Evolutionary conservation across 2,888 invertebrate species (phyloP), one percentile per base, ranked within the genome.

Genomic region (Altica lythri): DNA sequence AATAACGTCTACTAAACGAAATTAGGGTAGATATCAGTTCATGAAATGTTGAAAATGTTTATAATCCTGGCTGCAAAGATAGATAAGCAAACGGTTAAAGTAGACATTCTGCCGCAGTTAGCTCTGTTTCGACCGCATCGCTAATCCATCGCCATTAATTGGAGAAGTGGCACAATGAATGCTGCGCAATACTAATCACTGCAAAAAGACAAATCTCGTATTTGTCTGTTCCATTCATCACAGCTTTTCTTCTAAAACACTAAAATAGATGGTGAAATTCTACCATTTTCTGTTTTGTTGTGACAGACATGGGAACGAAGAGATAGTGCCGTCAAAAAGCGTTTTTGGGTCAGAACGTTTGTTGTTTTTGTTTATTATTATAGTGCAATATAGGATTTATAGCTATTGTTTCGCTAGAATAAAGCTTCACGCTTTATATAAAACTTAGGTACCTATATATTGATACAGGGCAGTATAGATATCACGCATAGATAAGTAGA

Each of bases 131-230:
- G 57, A 61, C 64, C 64, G 64, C 66, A 63, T 60, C 60, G 60
- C 57, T 62, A 64, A 66, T 64, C 64, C 63, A 63, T 58, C 53
- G 66, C 59, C 63, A 63, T 64, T 66, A 63, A 66, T 63, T 62
- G 59, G 58, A 46, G 57, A 55, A 34, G 40, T 22, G 34, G 53
- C 54, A 59, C 60, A 60, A 62, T 62, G n/a, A n/a, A n/a, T n/a
- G n/a, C n/a, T n/a, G 64, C 64, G 60, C 63, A 60, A 60, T 61
- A 60, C 62, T 63, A 66, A 64, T 65, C 61, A 56, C 57, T 62
- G 59, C 63, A 65, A 62, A 63, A 61, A 62, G 57, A 59, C 45
- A 55, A 61, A 62, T 61, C 62, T 60, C 51, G 61, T 42, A 58
- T 58, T 61, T 53, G 51, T 60, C 57, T 40, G 27, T n/a, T 13